Evolutionary conservation across 37 sponge, comb jelly and placozoan species (phyloP).

Genomic region (Beroe forskalii): DNA sequence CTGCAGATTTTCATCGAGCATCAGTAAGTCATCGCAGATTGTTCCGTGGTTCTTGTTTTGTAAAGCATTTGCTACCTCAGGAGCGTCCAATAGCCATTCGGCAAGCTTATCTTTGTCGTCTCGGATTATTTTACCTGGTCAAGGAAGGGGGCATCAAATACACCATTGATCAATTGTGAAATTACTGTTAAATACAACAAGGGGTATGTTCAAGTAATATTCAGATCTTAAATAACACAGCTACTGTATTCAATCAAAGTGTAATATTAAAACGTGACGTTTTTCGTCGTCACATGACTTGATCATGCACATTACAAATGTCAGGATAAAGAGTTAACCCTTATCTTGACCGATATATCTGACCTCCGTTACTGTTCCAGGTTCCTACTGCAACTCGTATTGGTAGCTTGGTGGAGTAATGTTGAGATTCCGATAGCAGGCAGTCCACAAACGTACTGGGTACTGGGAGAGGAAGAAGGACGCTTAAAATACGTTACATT

Average conservation of each 20-base stretch:
- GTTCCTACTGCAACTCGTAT: conserved; percentile 86
- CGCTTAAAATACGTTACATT: no score
- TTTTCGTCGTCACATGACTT: no score
- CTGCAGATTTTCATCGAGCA: not conserved
- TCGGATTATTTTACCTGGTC: not conserved
- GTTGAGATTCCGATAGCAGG: conserved; percentile 37
- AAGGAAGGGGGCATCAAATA: not conserved
- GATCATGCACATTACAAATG: no score
- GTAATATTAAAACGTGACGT: no score
- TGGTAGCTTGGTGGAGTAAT: conserved; percentile 70
- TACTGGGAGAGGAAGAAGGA: conserved; percentile 43
- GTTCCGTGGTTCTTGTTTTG: not conserved
- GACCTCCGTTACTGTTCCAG: conserved; percentile 98
- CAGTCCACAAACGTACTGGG: conserved; percentile 55
- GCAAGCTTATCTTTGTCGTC: conserved; percentile 74
- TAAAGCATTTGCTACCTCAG: not conserved
- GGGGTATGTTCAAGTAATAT: no score
- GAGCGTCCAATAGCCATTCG: conserved; percentile 90
- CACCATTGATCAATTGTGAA: no score
- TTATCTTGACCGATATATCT: no score
- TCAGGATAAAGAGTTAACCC: no score
- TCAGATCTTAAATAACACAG: no score
- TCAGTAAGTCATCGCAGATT: not conserved
- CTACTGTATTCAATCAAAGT: no score
- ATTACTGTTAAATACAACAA: no score